phyloP scores from a whole-genome alignment of 1,140 invertebrate species.

The Nasonia vitripennis region DNA sequence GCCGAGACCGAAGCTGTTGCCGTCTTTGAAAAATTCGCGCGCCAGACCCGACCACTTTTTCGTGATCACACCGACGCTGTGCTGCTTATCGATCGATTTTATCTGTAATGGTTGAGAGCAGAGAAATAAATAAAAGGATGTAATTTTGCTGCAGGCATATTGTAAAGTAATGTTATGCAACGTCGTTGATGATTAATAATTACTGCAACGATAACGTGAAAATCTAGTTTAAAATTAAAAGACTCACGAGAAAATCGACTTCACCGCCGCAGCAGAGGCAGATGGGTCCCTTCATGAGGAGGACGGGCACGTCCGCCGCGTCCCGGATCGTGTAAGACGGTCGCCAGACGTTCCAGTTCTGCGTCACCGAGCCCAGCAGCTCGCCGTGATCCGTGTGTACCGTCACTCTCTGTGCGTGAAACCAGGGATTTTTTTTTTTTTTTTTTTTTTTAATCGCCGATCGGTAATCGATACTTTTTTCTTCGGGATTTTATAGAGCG shows the following conservation, averaged over 20 bases:
- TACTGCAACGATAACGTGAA: background rate
- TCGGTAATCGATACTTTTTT: background rate
- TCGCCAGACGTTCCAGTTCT: constrained; percentile 89
- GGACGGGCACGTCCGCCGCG: constrained; percentile 83
- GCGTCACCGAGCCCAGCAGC: constrained; percentile 85
- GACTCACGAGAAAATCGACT: constrained; percentile 30
- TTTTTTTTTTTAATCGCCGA: background rate
- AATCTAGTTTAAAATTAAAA: too few relatives aligned
- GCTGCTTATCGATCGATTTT: constrained; percentile 79
- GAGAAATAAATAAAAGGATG: background rate
- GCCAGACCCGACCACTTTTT: constrained; percentile 86
- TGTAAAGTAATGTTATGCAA: background rate
- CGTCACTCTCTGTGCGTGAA: constrained; percentile 56
- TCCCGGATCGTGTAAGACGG: constrained; percentile 89
- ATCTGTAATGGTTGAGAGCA: constrained; percentile 72
- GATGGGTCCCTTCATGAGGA: constrained; percentile 89
- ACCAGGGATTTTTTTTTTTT: background rate
- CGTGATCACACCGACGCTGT: constrained; percentile 83
- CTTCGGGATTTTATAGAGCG: too few relatives aligned
- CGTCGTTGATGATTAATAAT: background rate
- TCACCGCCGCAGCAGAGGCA: constrained; percentile 81
- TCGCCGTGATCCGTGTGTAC: constrained; percentile 73
- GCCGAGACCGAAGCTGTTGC: constrained; percentile 86
- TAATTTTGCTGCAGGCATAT: background rate
- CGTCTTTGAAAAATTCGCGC: constrained; percentile 84